Conservation (phyloP, 2,113 vertebrate genomes). For the Gavia stellata region DNA sequence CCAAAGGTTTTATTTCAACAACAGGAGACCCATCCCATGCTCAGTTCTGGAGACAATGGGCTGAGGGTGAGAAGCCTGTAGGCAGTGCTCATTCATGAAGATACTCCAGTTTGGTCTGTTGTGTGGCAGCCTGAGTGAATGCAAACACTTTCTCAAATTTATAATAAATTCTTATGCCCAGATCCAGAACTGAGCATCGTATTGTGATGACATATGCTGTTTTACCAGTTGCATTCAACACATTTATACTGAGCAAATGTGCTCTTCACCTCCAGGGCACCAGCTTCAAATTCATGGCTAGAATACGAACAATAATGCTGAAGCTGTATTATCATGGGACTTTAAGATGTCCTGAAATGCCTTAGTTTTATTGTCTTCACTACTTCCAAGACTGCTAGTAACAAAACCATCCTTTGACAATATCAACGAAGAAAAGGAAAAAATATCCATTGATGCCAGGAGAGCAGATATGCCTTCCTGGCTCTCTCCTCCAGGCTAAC, state of each 20-base stretch:
- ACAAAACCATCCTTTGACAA: not conserved
- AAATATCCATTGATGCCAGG: not conserved
- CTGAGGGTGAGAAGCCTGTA: not conserved
- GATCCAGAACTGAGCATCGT: not conserved
- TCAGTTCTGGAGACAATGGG: not conserved
- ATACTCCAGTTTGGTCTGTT: not conserved
- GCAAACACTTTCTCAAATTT: not conserved
- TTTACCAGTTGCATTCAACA: not conserved
- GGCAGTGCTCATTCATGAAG: not conserved
- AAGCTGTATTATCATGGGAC: not conserved
- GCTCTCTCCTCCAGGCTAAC: not conserved
- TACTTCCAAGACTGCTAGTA: not conserved
- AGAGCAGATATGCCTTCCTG: not conserved
- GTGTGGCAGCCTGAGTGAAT: rapidly evolving
- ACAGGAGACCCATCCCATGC: rapidly evolving
- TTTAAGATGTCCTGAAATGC: not conserved
- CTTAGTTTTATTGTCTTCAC: not conserved
- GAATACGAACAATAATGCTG: not conserved
- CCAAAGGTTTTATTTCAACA: not conserved
- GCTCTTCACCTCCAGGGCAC: not conserved
- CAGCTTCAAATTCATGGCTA: not conserved
- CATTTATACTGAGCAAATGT: not conserved
- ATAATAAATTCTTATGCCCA: not conserved
- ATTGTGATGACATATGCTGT: not conserved
- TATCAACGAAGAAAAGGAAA: not conserved